phyloP scores from a whole-genome alignment of 2,797 vertebrate genomes.

The Gallinago stenura region DNA sequence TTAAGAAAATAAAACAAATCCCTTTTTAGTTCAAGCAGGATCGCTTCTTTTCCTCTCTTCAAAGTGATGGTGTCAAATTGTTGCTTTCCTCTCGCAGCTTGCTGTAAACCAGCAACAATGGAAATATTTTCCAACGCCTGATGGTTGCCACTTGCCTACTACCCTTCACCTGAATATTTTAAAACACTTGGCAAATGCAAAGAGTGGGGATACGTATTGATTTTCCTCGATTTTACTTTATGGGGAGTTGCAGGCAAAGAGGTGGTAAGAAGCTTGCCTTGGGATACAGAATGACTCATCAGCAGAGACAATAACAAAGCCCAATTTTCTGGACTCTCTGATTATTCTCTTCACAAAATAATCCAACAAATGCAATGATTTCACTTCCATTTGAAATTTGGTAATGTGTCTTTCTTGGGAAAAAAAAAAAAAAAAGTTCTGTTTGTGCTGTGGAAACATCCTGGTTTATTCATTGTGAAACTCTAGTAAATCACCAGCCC shows the following conservation, averaged over 20 bases:
- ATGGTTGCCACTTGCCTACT: background rate
- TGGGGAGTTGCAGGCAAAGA: background rate
- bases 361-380: background rate
- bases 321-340: background rate
- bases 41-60: background rate
- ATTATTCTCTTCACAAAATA: background rate
- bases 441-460: constrained; percentile 26
- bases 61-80: constrained; percentile 17
- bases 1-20: constrained; percentile 48
- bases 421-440: background rate
- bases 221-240: constrained; percentile 11
- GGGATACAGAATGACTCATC: background rate
- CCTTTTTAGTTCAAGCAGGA: background rate
- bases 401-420: background rate
- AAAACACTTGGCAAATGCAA: background rate
- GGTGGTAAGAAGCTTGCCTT: background rate
- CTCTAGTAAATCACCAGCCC: background rate
- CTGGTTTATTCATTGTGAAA: constrained; percentile 7
- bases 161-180: background rate
- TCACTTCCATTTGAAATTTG: background rate
- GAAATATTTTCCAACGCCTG: accelerated
- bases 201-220: constrained; percentile 8
- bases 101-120: background rate
- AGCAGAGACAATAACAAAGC: background rate
- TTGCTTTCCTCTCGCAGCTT: background rate